Percentiles rank a stretch among this genome's conserved stretches.
phyloP scores from a whole-genome alignment of 2,888 invertebrate species.

The Cephus rjabovi region DNA sequence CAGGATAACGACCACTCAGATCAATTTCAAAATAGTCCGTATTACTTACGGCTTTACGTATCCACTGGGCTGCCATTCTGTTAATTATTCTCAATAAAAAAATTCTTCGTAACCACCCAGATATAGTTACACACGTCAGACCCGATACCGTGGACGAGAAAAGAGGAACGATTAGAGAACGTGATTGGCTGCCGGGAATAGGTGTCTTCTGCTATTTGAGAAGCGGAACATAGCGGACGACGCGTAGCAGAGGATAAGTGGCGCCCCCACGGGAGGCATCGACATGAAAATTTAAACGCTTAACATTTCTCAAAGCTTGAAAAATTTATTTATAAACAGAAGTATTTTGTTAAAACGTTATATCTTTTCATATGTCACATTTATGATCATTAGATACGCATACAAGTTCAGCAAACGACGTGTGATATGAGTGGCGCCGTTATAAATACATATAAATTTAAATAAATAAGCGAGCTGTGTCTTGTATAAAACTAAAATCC shows the following conservation, averaged over 20 bases:
- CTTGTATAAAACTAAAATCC: neutral
- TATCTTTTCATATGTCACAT: neutral
- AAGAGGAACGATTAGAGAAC: constrained; percentile 33
- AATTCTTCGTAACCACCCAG: constrained; percentile 25
- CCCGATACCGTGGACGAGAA: constrained; percentile 39
- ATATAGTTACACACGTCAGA: constrained; percentile 50
- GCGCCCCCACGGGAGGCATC: neutral
- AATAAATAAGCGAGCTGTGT: neutral
- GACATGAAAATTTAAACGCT: neutral
- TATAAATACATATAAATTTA: neutral
- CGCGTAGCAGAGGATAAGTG: constrained; percentile 6
- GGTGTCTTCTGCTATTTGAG: constrained; percentile 53
- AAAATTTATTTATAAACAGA: neutral
- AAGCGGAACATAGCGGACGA: constrained; percentile 46
- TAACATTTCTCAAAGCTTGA: neutral
- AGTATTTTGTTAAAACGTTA: neutral
- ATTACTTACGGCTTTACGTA: constrained; percentile 60
- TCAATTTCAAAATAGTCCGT: constrained; percentile 19
- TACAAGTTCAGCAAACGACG: neutral
- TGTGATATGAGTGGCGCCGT: too few species aligned
- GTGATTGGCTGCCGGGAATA: constrained; percentile 43
- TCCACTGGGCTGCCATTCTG: constrained; percentile 63
- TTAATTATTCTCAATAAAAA: constrained; percentile 40
- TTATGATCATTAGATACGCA: neutral
- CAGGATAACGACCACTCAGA: constrained; percentile 17